Percentiles rank a stretch among this genome's conserved stretches.
phyloP scores from a whole-genome alignment of 2,797 vertebrate genomes.

The Gymnodraco acuticeps region DNA sequence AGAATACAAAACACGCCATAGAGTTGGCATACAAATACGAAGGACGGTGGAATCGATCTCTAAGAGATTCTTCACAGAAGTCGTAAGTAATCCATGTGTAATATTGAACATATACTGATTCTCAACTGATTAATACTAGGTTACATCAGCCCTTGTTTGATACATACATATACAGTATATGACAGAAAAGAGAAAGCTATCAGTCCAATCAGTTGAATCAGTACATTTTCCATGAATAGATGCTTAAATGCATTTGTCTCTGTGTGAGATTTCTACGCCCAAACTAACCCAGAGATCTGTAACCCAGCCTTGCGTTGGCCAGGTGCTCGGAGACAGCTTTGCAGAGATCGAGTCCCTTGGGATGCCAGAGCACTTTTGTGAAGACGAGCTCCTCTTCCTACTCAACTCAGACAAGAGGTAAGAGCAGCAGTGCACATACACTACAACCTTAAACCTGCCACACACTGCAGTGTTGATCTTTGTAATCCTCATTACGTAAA shows the following conservation, averaged over 20 bases:
- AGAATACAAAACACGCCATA: conserved; percentile 93
- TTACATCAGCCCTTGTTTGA: too few species aligned
- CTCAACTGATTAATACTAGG: background rate
- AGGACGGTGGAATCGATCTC: conserved; percentile 94
- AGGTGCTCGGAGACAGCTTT: conserved; percentile 97
- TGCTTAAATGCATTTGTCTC: background rate
- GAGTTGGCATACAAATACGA: conserved; percentile 91
- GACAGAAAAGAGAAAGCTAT: background rate
- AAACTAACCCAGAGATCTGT: conserved; percentile 80
- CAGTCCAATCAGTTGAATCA: background rate
- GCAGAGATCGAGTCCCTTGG: conserved; percentile 95
- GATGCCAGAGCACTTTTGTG: conserved; percentile 95
- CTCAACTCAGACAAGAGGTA: conserved; percentile 95
- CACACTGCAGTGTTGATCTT: background rate
- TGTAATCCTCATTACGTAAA: conserved; percentile 27
- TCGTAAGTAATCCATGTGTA: conserved; percentile 84
- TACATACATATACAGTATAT: too few species aligned
- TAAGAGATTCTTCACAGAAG: conserved; percentile 97
- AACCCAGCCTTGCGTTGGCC: conserved; percentile 85
- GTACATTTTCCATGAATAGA: background rate
- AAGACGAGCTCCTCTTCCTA: conserved; percentile 96
- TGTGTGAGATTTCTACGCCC: conserved; percentile 23
- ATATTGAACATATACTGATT: background rate
- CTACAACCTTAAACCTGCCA: background rate
- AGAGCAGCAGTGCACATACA: conserved; percentile 46